Base-by-base conservation (phyloP, 2,888 invertebrate species). In the Teleiodes luculella region DNA sequence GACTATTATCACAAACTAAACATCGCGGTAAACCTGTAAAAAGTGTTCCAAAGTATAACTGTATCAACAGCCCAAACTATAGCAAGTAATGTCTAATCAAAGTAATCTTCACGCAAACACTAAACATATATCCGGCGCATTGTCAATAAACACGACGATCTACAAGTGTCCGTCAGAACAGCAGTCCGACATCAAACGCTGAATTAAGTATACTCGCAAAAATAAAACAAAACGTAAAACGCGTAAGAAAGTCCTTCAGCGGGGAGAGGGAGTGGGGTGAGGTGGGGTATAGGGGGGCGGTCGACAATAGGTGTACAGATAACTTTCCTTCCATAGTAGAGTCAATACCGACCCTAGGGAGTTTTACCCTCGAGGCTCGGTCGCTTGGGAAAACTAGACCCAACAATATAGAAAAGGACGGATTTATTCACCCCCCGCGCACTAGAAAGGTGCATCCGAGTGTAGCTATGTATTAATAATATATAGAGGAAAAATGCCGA, bases 351-450 rank as follows among this genome's bases (percentile, higher is more conserved):
- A 83, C 89, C 87, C 89, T 78, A 81, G 89, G 88, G 89, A 89
- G 86, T 78, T 86, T 85, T 86, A 85, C 89, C 89, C 89, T 88
- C 86, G 88, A 76, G 88, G 86, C 75, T 74, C 85, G 80, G 85
- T 80, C 89, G 87, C 88, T 86, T 86, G 89, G 89, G 89, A 89
- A 87, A 89, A 89, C 89, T 88, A 89, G 83, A 87, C 85, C 88
- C 89, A 87, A 88, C 88, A 88, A 89, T 88, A 89, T 88, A 83
- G 86, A 89, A 84, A 81, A 80, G 82, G 89, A 88, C 78, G 66
- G 76, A 70, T 70, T 66, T 76, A 86, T 75, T 70, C 59, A 61
- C 62, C 59, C 46, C 59, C 59, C 56, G 65, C 60, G 85, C 64
- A 74, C 41, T 16, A 59, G 75, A 88, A 65, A 75, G 76, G 87